phyloP scores from a whole-genome alignment of 1,140 invertebrate genomes.

The Calephelis nemesis region DNA sequence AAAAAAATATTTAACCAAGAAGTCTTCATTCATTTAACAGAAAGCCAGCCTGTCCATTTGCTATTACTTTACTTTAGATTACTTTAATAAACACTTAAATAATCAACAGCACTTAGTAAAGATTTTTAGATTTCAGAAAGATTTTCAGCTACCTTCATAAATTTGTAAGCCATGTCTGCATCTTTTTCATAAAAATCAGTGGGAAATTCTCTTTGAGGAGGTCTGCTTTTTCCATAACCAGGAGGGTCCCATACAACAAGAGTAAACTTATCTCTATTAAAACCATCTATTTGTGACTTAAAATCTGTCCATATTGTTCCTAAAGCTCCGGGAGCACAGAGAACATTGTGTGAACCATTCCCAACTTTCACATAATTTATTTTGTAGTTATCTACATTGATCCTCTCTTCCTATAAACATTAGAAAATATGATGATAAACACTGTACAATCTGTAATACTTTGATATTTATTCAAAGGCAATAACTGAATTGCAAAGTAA shows the following conservation, averaged over 20 bases:
- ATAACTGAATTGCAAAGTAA: no score
- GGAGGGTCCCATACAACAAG: slow-evolving; percentile 93
- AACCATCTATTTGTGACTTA: slow-evolving; percentile 86
- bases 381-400: slow-evolving; percentile 80
- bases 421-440: slow-evolving; percentile 3
- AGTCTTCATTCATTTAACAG: no score
- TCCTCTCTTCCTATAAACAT: slow-evolving; percentile 59
- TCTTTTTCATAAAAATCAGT: slow-evolving; percentile 87
- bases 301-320: slow-evolving; percentile 90
- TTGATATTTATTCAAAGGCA: no score
- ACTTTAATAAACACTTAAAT: no score
- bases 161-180: slow-evolving; percentile 83
- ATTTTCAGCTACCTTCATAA: slow-evolving; percentile 84
- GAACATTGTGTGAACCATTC: slow-evolving; percentile 82
- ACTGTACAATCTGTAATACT: background rate
- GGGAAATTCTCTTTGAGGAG: slow-evolving; percentile 86
- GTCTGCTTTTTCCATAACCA: slow-evolving; percentile 91
- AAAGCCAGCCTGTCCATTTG: no score
- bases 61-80: no score
- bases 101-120: no score
- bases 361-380: slow-evolving; percentile 88
- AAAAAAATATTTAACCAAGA: no score
- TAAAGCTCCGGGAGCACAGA: slow-evolving; percentile 89
- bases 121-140: no score
- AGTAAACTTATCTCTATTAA: slow-evolving; percentile 85